Evolutionary conservation across 2,113 vertebrate genomes (phyloP), one percentile per base, ranked within the genome.

Genomic region (Myrmecobius fasciatus): DNA sequence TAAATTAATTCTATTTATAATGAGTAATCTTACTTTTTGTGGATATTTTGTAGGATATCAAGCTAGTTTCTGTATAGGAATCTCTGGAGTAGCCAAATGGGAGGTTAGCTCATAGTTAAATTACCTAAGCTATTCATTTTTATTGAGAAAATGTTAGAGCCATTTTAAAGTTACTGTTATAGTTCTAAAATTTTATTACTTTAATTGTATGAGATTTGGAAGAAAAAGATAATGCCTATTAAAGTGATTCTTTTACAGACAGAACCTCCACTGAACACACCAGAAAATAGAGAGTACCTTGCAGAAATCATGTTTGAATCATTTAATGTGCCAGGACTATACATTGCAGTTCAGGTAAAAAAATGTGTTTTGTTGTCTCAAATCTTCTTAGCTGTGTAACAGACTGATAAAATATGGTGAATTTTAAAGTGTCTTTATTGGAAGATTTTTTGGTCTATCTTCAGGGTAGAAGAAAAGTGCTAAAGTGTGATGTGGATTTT

Each of bases 291-390:
- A 98, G 99, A 99, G 43, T 99, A 99, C 94, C 98, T 99, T 94
- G 99, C 99, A n/a, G 99, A 99, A 97, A 99, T 99, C 93, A 99
- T 99, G 99, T 99, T 99, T 17, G 99, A 99, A 93, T 99, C 99
- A 3, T 99, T 99, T 97, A 99, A 99, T 89, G 98, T 99, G 28
- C 99, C 99, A 83, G 99, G 99, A 94, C 99, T 99, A 95, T 99
- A 99, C 98, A 99, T 99, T 89, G 99, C 99, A 53, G 99, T 99
- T 94, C 99, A 99, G 99, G 99, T 99, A 98, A 98, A 93, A 96
- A 56, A 47, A 60, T 53, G 48, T 36, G 0, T 12, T 52, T 91
- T 28, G 53, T 89, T 51, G 51, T 52, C n/a, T 2, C n/a, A n/a
- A 12, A 26, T n/a, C 25, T 2, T 25, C 1, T 2, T 24, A 31